Conservation (phyloP, 2,888 invertebrate species). For the Tenodera sinensis region DNA sequence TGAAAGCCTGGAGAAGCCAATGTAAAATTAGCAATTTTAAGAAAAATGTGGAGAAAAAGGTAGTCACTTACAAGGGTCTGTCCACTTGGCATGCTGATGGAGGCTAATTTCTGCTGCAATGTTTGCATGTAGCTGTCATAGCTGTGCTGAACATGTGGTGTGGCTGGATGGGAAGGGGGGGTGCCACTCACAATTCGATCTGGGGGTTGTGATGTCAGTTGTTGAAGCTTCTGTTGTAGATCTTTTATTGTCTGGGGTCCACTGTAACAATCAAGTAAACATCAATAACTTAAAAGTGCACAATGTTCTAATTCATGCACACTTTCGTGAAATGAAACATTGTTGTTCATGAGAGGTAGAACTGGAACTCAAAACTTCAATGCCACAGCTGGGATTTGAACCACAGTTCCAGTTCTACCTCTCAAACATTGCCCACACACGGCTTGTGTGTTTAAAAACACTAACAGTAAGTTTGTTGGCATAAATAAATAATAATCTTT, state of each 20-base stretch:
- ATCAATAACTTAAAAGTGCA: too few species aligned
- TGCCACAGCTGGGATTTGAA: too few species aligned
- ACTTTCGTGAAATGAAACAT: too few species aligned
- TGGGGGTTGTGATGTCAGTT: constrained; percentile 50
- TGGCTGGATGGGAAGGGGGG: constrained; percentile 41
- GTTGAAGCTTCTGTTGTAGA: constrained; percentile 55
- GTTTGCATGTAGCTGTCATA: constrained; percentile 67
- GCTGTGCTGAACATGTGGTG: constrained; percentile 62
- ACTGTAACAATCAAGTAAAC: background rate
- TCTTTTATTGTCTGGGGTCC: constrained; percentile 52
- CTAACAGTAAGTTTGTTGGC: too few species aligned
- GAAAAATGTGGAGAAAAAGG: constrained; percentile 2
- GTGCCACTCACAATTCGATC: constrained; percentile 40
- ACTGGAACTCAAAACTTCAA: too few species aligned
- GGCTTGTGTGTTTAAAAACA: too few species aligned
- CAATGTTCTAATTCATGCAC: too few species aligned
- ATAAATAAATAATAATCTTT: too few species aligned
- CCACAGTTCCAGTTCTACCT: too few species aligned
- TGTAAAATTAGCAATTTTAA: background rate
- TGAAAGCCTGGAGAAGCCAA: background rate
- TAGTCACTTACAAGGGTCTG: constrained; percentile 37
- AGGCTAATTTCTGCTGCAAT: constrained; percentile 65
- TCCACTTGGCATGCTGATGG: constrained; percentile 42
- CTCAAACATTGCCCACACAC: too few species aligned
- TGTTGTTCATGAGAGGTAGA: too few species aligned